phyloP scores from a whole-genome alignment of 2,888 invertebrate species.

The Phyto melanocephala region DNA sequence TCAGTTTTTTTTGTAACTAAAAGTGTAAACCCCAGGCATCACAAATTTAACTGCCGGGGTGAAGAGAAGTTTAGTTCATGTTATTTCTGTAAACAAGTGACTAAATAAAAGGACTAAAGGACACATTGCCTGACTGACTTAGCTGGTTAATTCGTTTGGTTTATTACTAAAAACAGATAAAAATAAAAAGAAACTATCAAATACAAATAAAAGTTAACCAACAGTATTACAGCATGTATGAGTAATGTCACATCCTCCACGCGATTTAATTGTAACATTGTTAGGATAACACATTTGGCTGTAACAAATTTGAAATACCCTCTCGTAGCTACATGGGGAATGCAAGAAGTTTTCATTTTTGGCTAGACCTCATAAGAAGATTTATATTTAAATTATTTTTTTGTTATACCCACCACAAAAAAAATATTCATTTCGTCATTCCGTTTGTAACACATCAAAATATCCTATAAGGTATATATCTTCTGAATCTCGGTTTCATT shows the following conservation, averaged over 20 bases:
- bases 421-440: too few species aligned
- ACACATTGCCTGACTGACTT: background rate
- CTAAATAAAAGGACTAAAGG: background rate
- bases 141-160: background rate
- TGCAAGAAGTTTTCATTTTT: too few species aligned
- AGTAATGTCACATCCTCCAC: background rate
- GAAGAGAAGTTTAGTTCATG: background rate
- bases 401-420: too few species aligned
- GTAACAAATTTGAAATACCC: too few species aligned
- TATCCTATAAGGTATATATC: too few species aligned
- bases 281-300: too few species aligned
- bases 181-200: background rate
- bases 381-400: too few species aligned
- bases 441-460: too few species aligned
- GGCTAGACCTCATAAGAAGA: too few species aligned
- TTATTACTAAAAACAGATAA: background rate
- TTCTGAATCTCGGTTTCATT: too few species aligned
- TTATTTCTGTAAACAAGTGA: background rate
- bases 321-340: too few species aligned
- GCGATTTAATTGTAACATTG: too few species aligned
- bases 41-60: background rate
- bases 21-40: slow-evolving; percentile 1
- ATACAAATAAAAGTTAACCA: background rate
- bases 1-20: slow-evolving; percentile 65
- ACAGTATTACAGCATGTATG: background rate